phyloP scores from a whole-genome alignment of 2,888 invertebrate species.

The Rotaria magnacalcarata region DNA sequence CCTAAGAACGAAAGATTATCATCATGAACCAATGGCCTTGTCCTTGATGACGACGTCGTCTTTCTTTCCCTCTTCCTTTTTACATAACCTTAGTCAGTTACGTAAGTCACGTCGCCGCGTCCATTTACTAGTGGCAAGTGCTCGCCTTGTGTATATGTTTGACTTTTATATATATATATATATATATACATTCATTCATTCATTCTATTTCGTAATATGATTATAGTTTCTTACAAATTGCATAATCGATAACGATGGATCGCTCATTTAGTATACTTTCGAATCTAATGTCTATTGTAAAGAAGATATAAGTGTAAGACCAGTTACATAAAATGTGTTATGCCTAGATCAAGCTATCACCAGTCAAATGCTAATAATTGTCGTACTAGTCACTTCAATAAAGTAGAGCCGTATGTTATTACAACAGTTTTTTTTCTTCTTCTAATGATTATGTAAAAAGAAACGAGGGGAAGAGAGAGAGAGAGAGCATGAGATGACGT shows the following conservation, averaged over 20 bases:
- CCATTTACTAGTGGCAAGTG: conserved; percentile 25
- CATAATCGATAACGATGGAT: conserved; percentile 10
- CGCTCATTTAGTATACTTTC: not conserved
- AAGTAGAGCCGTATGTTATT: not conserved
- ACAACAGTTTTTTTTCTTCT: not conserved
- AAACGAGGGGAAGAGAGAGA: not conserved
- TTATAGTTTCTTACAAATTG: conserved; percentile 10
- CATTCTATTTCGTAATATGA: conserved; percentile 36
- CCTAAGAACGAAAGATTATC: conserved; percentile 6
- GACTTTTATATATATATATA: not conserved
- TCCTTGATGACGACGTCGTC: conserved; percentile 13
- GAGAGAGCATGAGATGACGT: not conserved
- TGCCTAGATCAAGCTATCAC: not conserved
- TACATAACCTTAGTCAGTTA: conserved; percentile 12
- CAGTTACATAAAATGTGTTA: not conserved
- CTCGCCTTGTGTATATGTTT: not conserved
- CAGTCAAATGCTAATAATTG: not conserved
- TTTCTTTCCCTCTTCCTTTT: not conserved
- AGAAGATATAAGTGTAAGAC: not conserved
- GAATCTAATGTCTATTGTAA: conserved; percentile 5
- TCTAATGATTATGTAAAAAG: not conserved
- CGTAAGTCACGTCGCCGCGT: conserved; percentile 13
- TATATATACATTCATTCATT: not conserved
- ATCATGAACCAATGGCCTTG: conserved; percentile 11
- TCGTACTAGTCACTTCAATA: not conserved